Evolutionary conservation across 2,888 invertebrate species (phyloP), one percentile per base, ranked within the genome.

Genomic region (Elegia similella): DNA sequence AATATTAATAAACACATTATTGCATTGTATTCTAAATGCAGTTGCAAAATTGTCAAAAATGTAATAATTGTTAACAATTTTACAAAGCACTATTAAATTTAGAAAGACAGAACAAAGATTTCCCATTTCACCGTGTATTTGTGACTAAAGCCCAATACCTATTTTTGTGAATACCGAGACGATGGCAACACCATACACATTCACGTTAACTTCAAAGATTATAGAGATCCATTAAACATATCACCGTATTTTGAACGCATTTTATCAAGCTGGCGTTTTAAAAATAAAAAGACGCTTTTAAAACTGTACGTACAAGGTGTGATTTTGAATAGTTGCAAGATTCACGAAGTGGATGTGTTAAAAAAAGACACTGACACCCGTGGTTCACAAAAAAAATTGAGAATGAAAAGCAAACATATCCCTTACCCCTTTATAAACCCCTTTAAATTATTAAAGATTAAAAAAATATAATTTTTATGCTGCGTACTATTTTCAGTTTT

Each of bases 71-170:
- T 32, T 1, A 68, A 72, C 38, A 29, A 43, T 43, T 58, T 71
- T 65, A 68, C 71, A 72, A 15, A 68, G 59, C 60, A 66, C 62
- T 63, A 63, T 67, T 15, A 50, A 38, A 68, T 65, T 78, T 75
- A 76, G 78, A 75, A 84, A 84, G 82, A 88, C 83, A 86, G 84
- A 82, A 88, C 87, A 88, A 73, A 84, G 76, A 87, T 86, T 86
- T 88, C 84, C 89, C 90, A 82, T 82, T 76, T 82, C 87, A 89
- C 90, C 90, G 82, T 81, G 82, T 84, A 73, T 70, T 50, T 76
- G 86, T 88, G 86, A 84, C 86, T 80, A 68, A 88, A 86, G 87
- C 88, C 80, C 89, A 82, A 80, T 76, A 88, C 84, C 88, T 84
- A 81, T 78, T 81, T 85, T n/a, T n/a, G n/a, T 84, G 86, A 83